Evolutionary conservation across 2,888 invertebrate species (phyloP), one percentile per base, ranked within the genome.

Genomic region (Machimus rusticus): DNA sequence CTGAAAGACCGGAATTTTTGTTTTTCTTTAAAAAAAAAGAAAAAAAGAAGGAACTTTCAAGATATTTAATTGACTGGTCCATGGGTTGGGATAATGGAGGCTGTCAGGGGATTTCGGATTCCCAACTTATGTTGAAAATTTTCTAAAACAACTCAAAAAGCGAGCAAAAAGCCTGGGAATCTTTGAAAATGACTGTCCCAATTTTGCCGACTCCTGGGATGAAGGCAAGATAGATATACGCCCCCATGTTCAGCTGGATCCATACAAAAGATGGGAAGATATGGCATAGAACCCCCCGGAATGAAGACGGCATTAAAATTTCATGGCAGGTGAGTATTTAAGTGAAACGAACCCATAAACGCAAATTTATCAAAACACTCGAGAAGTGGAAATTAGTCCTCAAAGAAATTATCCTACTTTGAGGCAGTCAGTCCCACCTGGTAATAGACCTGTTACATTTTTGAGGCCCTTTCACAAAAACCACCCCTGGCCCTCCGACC

Each of bases 61-160:
- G 55, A 66, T 82, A 81, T 82, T 66, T 82, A 57, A 82, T 57
- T 57, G 82, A 82, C 51, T 81, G 51, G 31, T 51, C 14, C 23
- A 34, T 34, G 55, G 28, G n/a, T 2, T 82, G 12, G 66, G 57
- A 14, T 57, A 39, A 82, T 31, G 57, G 57, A 66, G 66, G 66
- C 28, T 66, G 28, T 66, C 66, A 37, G 57, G 23, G 14, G 31
- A 82, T 57, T 57, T 57, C 37, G 19, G 37, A 82, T 82, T 51
- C 23, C 2, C 12, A 82, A 82, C 66, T 57, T 51, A 57, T 28
- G 37, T 37, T 28, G 39, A 19, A 66, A 66, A 28, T 57, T 37
- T 31, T 66, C 39, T 76, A 9, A 16, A 76, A 19, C 37, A 76
- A 12, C 37, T 39, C 16, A 76, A 66, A 39, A 76, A 31, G 34